Conservation (phyloP, 2,113 vertebrate genomes). For the Kobus ellipsiprymnus region DNA sequence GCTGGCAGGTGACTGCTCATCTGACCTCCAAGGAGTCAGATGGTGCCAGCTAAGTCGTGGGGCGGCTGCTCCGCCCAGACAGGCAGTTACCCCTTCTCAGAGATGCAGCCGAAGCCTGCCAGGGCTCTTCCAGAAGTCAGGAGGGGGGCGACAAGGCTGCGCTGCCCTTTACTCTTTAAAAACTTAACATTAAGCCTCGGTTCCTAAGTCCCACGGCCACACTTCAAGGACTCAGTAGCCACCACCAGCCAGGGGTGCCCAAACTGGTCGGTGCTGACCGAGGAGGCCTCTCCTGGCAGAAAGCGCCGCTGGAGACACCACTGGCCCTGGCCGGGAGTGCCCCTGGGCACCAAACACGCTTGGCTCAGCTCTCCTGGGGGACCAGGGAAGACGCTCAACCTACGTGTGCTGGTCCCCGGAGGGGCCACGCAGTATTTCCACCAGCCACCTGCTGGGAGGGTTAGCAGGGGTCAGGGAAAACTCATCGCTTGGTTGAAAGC, state of each 20-base stretch:
- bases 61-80: neutral
- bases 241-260: neutral
- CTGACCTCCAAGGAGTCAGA: neutral
- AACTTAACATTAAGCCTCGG: neutral
- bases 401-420: neutral
- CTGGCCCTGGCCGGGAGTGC: neutral
- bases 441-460: neutral
- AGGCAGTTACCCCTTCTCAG: neutral
- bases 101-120: rapidly evolving
- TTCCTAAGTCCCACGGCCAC: neutral
- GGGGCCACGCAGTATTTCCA: neutral
- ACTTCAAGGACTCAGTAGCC: neutral
- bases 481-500: neutral
- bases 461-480: neutral
- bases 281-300: neutral
- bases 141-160: neutral
- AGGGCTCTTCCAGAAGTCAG: no score
- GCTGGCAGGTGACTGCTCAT: neutral
- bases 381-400: neutral
- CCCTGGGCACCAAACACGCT: neutral
- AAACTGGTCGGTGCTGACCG: neutral
- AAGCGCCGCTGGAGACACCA: neutral
- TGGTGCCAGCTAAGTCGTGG: neutral
- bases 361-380: neutral
- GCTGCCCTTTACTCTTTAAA: neutral